Evolutionary conservation across 2,113 vertebrate species (phyloP), one percentile per base, ranked within the genome.

Genomic region (Monarcha castaneiventris): DNA sequence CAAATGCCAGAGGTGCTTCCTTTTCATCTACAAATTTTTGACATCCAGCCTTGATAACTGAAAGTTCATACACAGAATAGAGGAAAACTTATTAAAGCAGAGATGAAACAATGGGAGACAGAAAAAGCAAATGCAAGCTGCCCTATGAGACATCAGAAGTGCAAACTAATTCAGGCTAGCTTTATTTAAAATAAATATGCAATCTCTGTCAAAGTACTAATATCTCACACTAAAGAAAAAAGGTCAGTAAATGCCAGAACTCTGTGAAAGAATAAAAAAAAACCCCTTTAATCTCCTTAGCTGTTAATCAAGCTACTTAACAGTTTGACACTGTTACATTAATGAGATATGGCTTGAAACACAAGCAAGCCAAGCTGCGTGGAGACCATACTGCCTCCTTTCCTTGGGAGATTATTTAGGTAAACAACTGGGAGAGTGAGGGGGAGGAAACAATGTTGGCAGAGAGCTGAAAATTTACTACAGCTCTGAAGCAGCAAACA

Each of bases 141-240:
- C 68, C 69, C 83, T 19, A 56, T 27, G 29, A 5, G 4, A 66
- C 32, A 86, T 67, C 13, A 91, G 62, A 94, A 91, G 48, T 8
- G 3, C 32, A 72, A 93, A 85, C 27, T 82, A 58, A 89, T 48
- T 63, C 54, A 72, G 21, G 39, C 35, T 86, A 73, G 49, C 44
- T 86, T 94, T 84, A 87, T 79, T 94, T 84, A 84, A 96, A 95
- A 94, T 71, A 94, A 94, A 97, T 58, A 89, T 23, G 59, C 41
- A 29, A 30, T 39, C 79, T 78, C 66, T 63, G 77, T 67, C n/a
- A 41, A 86, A 91, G 63, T 41, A 55, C 32, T 54, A 51, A 4
- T 56, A 90, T 27, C 37, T 64, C 37, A 41, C 14, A 54, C 63
- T 81, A 76, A 91, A 89, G 59, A 49, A 83, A 55, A 77, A 58